These are phyloP conservation scores for Eumaeus atala DNA, from an alignment of 1,140 invertebrate species.

Conservation along the genomic window DNA sequence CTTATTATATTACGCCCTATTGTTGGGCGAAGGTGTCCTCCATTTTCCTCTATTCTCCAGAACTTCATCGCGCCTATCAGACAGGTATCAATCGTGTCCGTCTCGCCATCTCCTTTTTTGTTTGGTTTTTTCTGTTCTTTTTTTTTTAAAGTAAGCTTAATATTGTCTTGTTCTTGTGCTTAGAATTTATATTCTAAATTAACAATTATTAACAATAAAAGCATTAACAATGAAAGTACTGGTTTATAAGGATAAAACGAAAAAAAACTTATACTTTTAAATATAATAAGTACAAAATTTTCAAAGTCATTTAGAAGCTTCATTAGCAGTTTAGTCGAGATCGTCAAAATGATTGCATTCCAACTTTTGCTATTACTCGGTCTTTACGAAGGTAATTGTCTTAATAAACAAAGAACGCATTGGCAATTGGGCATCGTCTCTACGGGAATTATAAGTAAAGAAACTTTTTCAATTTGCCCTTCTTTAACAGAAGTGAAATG, in stretches of 20 bases:
- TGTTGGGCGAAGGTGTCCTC: no score
- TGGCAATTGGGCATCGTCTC: slow-evolving; percentile 16
- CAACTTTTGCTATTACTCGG: slow-evolving; percentile 30
- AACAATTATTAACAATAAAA: no score
- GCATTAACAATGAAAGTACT: no score
- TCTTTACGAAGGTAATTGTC: slow-evolving; percentile 31
- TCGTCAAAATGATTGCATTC: slow-evolving; percentile 23
- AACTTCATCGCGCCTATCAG: no score
- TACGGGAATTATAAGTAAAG: slow-evolving; percentile 24
- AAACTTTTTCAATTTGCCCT: slow-evolving; percentile 58
- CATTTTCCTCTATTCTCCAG: no score
- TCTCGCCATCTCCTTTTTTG: no score
- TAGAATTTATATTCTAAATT: no score
- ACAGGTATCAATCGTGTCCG: no score
- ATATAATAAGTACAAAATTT: background rate
- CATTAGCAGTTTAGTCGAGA: slow-evolving; percentile 13
- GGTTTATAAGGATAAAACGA: no score
- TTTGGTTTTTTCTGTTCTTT: no score
- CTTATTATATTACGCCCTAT: background rate
- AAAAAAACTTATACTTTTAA: slow-evolving; percentile 1
- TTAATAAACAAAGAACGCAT: slow-evolving; percentile 33
- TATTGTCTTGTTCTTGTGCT: no score
- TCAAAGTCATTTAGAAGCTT: slow-evolving; percentile 3
- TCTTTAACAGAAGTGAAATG: slow-evolving; percentile 42
- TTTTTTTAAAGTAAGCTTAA: no score